phyloP scores from a whole-genome alignment of 2,888 invertebrate species.

The Pristionchus fissidentatus region DNA sequence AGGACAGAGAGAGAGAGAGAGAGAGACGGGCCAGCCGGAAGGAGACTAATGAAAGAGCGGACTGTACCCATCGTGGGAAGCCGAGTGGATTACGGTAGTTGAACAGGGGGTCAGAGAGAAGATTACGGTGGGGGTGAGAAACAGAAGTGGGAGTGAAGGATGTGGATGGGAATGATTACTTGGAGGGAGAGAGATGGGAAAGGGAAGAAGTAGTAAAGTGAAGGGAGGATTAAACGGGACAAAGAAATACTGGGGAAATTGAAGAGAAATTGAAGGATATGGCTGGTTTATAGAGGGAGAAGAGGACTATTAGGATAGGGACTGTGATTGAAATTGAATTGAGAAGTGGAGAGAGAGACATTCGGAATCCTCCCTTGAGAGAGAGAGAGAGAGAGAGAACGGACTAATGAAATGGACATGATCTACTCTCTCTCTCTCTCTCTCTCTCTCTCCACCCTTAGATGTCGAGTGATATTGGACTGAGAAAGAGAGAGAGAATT shows the following conservation, averaged over 20 bases:
- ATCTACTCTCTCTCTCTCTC: no score
- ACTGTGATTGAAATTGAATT: constrained; percentile 23
- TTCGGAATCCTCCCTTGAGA: no score
- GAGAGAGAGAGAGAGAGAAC: background rate
- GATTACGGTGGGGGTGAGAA: constrained; percentile 16
- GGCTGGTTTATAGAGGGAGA: constrained; percentile 33
- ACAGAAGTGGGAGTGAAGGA: constrained; percentile 2
- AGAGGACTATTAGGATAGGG: constrained; percentile 5
- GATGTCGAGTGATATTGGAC: constrained; percentile 27
- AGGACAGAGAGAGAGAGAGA: background rate
- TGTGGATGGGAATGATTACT: constrained; percentile 20
- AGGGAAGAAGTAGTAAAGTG: constrained; percentile 42
- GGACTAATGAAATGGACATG: constrained; percentile 34
- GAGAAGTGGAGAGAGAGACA: no score
- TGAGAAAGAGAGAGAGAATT: constrained; percentile 18
- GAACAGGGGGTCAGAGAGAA: background rate
- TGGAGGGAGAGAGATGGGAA: background rate
- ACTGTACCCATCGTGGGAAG: constrained; percentile 15
- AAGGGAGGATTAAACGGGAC: constrained; percentile 42
- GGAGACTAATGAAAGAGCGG: constrained; percentile 21
- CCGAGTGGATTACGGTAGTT: constrained; percentile 29
- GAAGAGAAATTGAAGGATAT: background rate
- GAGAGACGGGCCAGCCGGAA: constrained; percentile 6
- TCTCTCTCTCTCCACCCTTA: no score
- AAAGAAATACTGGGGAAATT: constrained; percentile 6